Percentiles rank a stretch among this genome's conserved stretches.
phyloP scores from a whole-genome alignment of 2,888 invertebrate species.

The Imbricaverruca yamaguchii region DNA sequence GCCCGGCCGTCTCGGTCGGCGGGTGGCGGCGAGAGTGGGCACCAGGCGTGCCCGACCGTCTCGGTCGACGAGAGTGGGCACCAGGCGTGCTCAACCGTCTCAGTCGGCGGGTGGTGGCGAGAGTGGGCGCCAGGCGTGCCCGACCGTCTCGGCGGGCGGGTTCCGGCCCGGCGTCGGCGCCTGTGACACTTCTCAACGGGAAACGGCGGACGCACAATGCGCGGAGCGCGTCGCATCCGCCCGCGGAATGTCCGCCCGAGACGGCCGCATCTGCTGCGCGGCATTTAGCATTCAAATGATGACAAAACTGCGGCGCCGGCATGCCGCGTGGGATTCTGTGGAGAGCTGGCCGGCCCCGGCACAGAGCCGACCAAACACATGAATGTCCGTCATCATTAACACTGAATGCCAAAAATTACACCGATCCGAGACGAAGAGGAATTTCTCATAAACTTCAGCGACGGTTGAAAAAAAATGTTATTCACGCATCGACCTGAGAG shows the following conservation, averaged over 20 bases:
- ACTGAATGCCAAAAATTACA: conserved; percentile 10
- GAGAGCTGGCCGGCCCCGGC: not conserved
- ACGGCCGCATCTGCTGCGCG: not conserved
- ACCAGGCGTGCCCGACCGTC: no score
- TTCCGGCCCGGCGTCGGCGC: not conserved
- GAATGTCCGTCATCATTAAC: conserved; percentile 3
- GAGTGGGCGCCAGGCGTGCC: no score
- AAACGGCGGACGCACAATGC: conserved; percentile 6
- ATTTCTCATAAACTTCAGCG: not conserved
- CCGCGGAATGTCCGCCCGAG: not conserved
- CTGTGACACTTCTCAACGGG: conserved; percentile 1
- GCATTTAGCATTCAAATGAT: conserved; percentile 13
- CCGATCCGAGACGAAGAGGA: not conserved
- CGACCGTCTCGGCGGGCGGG: no score
- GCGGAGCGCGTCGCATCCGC: not conserved
- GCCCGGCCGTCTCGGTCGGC: no score
- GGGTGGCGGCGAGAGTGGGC: no score
- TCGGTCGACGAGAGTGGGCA: no score
- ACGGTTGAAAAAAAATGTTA: not conserved
- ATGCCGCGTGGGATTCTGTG: not conserved
- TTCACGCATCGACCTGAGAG: not conserved
- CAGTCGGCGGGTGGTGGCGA: no score
- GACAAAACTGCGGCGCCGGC: not conserved
- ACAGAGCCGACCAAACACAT: not conserved
- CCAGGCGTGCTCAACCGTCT: no score